Evolutionary conservation across 35 echinoderm and acorn worm genomes (phyloP).

Genomic region (Heliocidaris tuberculata): DNA sequence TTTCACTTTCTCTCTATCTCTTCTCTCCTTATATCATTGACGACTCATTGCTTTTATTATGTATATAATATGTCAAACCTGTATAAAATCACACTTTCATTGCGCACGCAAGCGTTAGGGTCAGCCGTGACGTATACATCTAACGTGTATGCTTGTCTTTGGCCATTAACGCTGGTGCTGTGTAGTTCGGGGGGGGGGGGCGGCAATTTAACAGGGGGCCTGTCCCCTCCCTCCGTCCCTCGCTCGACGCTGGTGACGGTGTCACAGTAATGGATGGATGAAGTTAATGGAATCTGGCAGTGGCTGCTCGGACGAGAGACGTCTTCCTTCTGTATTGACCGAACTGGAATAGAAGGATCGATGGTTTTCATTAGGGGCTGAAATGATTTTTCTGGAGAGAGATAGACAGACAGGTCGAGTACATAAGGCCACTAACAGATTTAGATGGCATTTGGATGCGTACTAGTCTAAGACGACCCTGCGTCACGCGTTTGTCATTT

Average conservation of each 20-base stretch:
- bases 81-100: background rate
- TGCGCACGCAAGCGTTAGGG: background rate
- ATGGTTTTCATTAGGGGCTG: conserved; percentile 2
- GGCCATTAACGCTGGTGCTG: background rate
- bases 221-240: background rate
- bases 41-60: background rate
- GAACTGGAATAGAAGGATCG: background rate
- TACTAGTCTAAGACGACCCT: too few relatives aligned
- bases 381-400: background rate
- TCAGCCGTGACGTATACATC: background rate
- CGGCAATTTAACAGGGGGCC: background rate
- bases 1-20: background rate
- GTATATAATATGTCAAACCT: background rate
- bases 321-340: background rate
- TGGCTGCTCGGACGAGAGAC: background rate
- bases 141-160: background rate
- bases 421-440: too few relatives aligned
- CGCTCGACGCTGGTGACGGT: background rate
- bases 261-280: background rate
- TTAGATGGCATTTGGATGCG: too few relatives aligned
- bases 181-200: background rate
- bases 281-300: background rate
- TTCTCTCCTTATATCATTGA: background rate
- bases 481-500: too few relatives aligned
- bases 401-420: background rate